Evolutionary conservation across 2,113 vertebrate species (phyloP), one percentile per base, ranked within the genome.

Genomic region (Mionectes macconnelli): DNA sequence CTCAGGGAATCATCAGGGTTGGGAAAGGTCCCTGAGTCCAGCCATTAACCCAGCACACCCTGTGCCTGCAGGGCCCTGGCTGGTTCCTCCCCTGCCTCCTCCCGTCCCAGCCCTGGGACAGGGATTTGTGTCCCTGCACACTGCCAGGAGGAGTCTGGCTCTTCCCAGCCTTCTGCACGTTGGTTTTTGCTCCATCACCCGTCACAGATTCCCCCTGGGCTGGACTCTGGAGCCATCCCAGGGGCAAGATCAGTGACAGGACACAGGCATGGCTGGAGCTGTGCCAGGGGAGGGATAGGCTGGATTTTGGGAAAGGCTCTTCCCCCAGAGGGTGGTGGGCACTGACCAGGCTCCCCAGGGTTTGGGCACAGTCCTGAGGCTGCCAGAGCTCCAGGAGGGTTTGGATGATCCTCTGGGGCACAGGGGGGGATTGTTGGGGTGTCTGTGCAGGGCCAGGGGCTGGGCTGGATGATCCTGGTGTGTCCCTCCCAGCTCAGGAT

Each of bases 151-250:
- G 12, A 50, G 50, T 2, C 15, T 11, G 64, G 47, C 40, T 52
- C 59, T 45, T 56, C 66, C 64, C 7, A 1, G 5, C 17, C 19
- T 10, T 39, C 15, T 15, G 10, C 50, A 31, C 66, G 59, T 14
- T 30, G 33, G 44, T 35, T 81, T 89, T 40, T 14, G 42, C 63
- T 59, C 72, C 37, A 1, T 30, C 45, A 10, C 33, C 31, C 3
- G 2, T 11, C 1, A 8, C 8, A 5, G 30, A 39, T n/a, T 16
- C 8, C 47, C 21, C 30, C 31, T 3, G 17, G 62, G 4, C 3
- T 1, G 12, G 52, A 52, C 50, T 94, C 75, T n/a, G 45, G 17
- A 20, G 74, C n/a, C 10, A 30, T 22, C 27, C 5, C 6, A 9
- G 69, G 6, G 69, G 25, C 22, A 42, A 33, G 12, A 55, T 11